A percentile compares a stretch with the other conserved stretches of the same genome.
Evolutionary conservation across 1,140 invertebrate species (phyloP).

Genomic region (Musca vetustissima): DNA sequence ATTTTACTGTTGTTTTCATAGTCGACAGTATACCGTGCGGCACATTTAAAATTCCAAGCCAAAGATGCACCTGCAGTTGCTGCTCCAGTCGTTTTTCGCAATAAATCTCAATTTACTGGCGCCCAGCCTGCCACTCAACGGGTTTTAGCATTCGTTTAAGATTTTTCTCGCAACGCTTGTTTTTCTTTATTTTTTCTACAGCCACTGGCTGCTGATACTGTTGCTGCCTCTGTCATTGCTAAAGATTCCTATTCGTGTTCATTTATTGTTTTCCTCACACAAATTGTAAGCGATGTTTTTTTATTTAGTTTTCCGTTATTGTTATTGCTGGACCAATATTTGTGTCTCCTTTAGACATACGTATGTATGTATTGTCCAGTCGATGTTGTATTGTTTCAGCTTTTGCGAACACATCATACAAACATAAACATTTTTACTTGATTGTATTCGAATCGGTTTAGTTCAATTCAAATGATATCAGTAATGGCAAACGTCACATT

Average conservation of each 20-base stretch:
- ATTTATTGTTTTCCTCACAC: not conserved
- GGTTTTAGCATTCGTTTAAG: constrained; percentile 29
- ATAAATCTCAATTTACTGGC: constrained; percentile 56
- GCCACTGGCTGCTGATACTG: not conserved
- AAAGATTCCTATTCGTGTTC: not conserved
- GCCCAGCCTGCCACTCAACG: constrained; percentile 54
- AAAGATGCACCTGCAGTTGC: constrained; percentile 37
- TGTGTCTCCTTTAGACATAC: no score
- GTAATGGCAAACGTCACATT: constrained; percentile 7
- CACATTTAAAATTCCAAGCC: constrained; percentile 24
- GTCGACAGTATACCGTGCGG: constrained; percentile 9
- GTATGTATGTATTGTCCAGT: no score
- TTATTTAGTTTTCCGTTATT: no score
- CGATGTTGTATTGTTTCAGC: no score
- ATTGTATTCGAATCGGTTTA: not conserved
- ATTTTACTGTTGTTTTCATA: constrained; percentile 1
- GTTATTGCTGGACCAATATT: no score
- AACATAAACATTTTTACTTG: constrained; percentile 4
- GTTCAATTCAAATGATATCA: not conserved
- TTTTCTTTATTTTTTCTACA: constrained; percentile 16
- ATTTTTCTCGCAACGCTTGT: constrained; percentile 16
- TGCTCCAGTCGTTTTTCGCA: constrained; percentile 37
- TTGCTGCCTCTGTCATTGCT: not conserved
- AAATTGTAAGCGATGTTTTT: no score
- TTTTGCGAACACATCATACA: no score